Conservation (phyloP, 2,113 vertebrate species). For the Acrocephalus arundinaceus region DNA sequence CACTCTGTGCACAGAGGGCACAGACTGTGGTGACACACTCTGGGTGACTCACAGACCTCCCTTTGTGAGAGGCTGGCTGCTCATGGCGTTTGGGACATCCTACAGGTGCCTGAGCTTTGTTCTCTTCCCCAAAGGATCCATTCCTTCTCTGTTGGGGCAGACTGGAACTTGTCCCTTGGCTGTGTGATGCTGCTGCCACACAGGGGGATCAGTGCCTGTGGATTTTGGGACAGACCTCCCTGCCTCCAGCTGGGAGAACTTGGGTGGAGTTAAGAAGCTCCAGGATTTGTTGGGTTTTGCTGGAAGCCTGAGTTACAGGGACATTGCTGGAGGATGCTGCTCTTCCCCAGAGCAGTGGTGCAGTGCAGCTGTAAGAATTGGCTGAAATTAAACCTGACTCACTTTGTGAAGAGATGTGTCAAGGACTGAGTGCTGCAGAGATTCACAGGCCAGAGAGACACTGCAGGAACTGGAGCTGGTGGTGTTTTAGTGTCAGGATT, state of each 20-base stretch:
- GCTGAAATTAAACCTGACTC: not conserved
- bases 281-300: not conserved
- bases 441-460: not conserved
- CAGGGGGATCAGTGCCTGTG: not conserved
- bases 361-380: not conserved
- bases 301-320: not conserved
- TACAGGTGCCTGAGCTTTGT: rapidly evolving
- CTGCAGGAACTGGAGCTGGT: not conserved
- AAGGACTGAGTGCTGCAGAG: not conserved
- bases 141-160: not conserved
- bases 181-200: not conserved
- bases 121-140: not conserved
- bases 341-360: not conserved
- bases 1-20: not conserved
- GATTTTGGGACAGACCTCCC: not conserved
- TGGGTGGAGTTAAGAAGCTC: not conserved
- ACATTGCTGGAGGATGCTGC: not conserved
- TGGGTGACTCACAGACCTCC: not conserved
- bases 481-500: rapidly evolving
- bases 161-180: not conserved
- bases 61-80: not conserved
- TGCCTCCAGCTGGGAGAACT: not conserved
- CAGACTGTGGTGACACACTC: not conserved
- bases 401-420: not conserved
- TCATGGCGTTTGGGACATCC: rapidly evolving